A percentile compares a stretch with the other conserved stretches of the same genome.
phyloP scores from a whole-genome alignment of 1,140 invertebrate genomes.

The Pollicipes pollicipes region DNA sequence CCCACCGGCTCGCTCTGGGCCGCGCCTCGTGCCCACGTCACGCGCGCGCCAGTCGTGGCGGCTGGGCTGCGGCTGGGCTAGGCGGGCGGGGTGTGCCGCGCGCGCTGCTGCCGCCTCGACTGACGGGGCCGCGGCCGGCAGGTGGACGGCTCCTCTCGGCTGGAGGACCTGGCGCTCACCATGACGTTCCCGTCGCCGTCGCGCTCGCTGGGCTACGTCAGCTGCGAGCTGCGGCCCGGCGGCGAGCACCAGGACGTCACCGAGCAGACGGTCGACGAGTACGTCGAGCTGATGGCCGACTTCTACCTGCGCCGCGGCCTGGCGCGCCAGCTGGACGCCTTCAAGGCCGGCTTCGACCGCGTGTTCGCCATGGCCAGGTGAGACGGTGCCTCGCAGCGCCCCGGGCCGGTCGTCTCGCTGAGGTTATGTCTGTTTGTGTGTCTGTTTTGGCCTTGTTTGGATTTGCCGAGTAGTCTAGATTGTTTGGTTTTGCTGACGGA shows the following conservation, averaged over 20 bases:
- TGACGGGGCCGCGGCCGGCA: too few relatives aligned
- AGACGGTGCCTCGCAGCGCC: conserved; percentile 34
- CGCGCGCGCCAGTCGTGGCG: too few relatives aligned
- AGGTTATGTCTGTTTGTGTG: too few relatives aligned
- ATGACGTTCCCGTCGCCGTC: conserved; percentile 65
- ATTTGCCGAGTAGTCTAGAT: conserved; percentile 48
- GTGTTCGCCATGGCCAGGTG: conserved; percentile 76
- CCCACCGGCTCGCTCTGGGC: too few relatives aligned
- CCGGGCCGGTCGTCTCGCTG: conserved; percentile 68
- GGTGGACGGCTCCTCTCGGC: conserved; percentile 32
- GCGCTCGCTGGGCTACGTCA: conserved; percentile 30
- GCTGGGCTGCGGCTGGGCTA: too few relatives aligned
- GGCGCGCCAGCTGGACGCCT: conserved; percentile 70
- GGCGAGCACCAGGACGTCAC: conserved; percentile 41
- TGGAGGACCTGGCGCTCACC: conserved; percentile 68
- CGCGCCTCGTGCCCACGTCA: too few relatives aligned
- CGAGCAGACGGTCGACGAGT: conserved; percentile 79
- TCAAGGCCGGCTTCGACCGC: conserved; percentile 67
- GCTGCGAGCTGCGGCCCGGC: conserved; percentile 33
- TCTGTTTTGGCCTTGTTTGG: too few relatives aligned
- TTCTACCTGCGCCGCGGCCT: conserved; percentile 81
- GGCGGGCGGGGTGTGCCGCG: too few relatives aligned
- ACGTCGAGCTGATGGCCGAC: conserved; percentile 62
- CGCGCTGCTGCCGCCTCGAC: too few relatives aligned
- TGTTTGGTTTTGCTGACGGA: too few relatives aligned